These are phyloP conservation scores for Petrolisthes cinctipes DNA, from an alignment of 2,888 invertebrate genomes.

Conservation along the genomic window DNA sequence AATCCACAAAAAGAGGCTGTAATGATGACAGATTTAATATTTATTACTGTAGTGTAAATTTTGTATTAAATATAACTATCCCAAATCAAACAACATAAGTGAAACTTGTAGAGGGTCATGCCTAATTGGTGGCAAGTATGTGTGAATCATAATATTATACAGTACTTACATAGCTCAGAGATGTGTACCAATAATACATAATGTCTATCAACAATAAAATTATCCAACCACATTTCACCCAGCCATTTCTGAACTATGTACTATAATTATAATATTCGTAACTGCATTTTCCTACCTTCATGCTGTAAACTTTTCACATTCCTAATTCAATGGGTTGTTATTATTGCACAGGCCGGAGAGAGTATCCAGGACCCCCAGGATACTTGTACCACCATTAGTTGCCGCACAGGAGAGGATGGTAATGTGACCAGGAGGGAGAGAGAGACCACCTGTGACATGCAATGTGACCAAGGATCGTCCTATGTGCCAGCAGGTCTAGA, in stretches of 20 bases:
- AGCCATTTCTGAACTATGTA: not conserved
- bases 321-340: not conserved
- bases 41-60: too few species aligned
- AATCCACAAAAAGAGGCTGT: too few species aligned
- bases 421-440: slow-evolving; percentile 63
- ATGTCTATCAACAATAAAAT: not conserved
- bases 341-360: slow-evolving; percentile 54
- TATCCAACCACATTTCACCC: not conserved
- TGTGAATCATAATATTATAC: too few species aligned
- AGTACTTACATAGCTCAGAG: not conserved
- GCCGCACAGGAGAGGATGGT: slow-evolving; percentile 55
- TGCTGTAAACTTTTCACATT: too few species aligned
- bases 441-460: slow-evolving; percentile 57
- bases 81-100: too few species aligned
- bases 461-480: slow-evolving; percentile 54
- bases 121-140: too few species aligned
- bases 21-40: too few species aligned
- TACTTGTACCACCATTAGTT: slow-evolving; percentile 56
- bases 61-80: too few species aligned
- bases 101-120: too few species aligned
- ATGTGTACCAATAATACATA: not conserved
- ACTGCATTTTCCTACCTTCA: too few species aligned
- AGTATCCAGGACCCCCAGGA: slow-evolving; percentile 55
- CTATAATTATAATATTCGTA: too few species aligned
- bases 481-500: slow-evolving; percentile 42